A percentile compares a stretch with the other conserved stretches of the same genome.
Conservation (phyloP, 92 coral and sea anemone species). For the Micromussa lordhowensis region DNA sequence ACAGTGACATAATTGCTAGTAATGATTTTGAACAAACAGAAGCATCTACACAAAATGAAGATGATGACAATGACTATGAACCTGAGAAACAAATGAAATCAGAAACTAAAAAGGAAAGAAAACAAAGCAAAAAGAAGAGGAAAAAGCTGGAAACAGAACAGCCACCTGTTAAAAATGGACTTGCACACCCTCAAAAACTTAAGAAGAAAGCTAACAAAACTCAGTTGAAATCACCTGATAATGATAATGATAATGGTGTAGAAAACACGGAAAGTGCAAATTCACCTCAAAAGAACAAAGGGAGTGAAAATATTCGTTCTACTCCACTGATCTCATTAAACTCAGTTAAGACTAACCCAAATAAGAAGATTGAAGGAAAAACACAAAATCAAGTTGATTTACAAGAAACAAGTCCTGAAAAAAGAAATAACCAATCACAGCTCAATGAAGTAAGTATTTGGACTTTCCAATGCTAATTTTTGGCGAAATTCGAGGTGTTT, state of each 20-base stretch:
- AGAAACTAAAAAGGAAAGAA: slow-evolving; percentile 28
- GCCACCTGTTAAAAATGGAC: slow-evolving; percentile 14
- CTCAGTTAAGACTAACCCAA: neutral
- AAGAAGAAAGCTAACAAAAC: slow-evolving; percentile 41
- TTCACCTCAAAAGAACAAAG: neutral
- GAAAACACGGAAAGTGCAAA: neutral
- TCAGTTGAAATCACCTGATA: neutral
- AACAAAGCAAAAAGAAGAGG: slow-evolving; percentile 10
- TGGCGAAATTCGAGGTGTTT: too few relatives aligned
- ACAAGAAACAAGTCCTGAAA: neutral
- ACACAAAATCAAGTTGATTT: neutral
- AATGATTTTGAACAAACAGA: neutral
- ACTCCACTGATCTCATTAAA: neutral
- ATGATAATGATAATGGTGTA: neutral
- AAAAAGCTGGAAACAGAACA: slow-evolving; percentile 48
- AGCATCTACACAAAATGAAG: neutral
- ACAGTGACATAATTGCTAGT: neutral
- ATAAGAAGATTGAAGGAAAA: slow-evolving; percentile 1
- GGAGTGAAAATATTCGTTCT: neutral
- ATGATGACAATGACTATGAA: neutral
- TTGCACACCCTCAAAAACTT: slow-evolving; percentile 21
- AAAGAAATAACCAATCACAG: neutral
- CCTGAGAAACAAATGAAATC: slow-evolving; percentile 48
- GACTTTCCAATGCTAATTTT: too few relatives aligned
- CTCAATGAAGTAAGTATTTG: slow-evolving; percentile 8